Evolutionary conservation across 1,140 invertebrate genomes (phyloP), one percentile per base, ranked within the genome.

Genomic region (Pseudomyrmex gracilis): DNA sequence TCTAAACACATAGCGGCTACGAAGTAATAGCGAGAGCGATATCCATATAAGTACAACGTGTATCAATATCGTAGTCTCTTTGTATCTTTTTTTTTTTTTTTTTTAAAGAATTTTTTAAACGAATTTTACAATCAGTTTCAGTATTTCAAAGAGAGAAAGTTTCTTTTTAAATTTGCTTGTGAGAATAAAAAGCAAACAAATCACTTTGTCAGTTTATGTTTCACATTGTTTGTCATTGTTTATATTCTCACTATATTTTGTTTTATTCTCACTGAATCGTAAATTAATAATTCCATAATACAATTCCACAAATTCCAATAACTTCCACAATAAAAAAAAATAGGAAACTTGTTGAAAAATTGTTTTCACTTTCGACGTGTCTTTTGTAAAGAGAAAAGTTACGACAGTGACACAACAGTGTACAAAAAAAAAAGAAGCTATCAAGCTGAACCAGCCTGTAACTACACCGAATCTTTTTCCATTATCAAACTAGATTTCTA

Each of bases 401-500:
- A 80, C 66, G 66, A 12, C 34, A 70, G 22, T 80, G 53, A 17
- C 8, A 12, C 8, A 47, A 70, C 15, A 71, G 20, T 70, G 43
- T 70, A 80, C 53, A 34, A 78, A 47, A 58, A 71, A 71, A 34
- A 34, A 34, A 34, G 0, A 34, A 34, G 66, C 53, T 80, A 70
- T 80, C n/a, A 80, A 80, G 76, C 76, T 78, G 64, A 47, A 55
- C 49, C 60, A 76, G 73, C 57, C 20, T 71, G 47, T 71, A 71
- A 80, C 47, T 78, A 22, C 76, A 43, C 20, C 17, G 51, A 47
- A 10, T 57, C 12, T 47, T 70, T 78, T 71, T 70, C 15, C 66
- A 20, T 15, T 43, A 2, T 60, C 45, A 76, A 76, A 76, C 60
- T 47, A 60, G 20, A 60, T 60, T 12, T 80, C 12, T 58, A 80